These are phyloP conservation scores for Laticauda laticaudata DNA, from an alignment of 2,113 vertebrate genomes.

Conservation along the genomic window DNA sequence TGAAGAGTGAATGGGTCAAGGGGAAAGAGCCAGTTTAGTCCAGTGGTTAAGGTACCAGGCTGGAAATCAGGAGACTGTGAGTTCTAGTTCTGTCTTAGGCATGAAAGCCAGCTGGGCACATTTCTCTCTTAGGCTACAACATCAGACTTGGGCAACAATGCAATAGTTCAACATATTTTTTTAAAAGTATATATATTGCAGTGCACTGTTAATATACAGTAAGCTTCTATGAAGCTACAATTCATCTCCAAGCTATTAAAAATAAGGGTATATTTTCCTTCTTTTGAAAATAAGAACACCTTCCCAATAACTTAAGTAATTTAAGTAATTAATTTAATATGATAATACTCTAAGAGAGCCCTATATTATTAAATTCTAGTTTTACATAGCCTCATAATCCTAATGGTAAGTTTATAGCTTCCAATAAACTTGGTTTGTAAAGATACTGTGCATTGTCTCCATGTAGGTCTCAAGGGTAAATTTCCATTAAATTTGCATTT, in stretches of 20 bases:
- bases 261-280: neutral
- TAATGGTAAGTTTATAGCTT: neutral
- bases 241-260: neutral
- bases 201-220: neutral
- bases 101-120: neutral
- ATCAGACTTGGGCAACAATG: neutral
- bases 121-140: neutral
- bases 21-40: neutral
- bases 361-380: neutral
- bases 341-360: neutral
- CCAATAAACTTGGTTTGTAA: neutral
- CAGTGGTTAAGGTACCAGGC: neutral
- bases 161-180: too few relatives aligned
- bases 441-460: neutral
- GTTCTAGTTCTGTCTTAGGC: neutral
- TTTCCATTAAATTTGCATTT: neutral
- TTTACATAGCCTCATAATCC: neutral
- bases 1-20: neutral
- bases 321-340: neutral
- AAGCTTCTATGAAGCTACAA: neutral
- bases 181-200: too few relatives aligned
- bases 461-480: neutral
- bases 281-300: neutral
- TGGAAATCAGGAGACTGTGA: neutral
- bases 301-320: neutral